These are phyloP conservation scores for Pithys albifrons DNA, from an alignment of 2,113 vertebrate species.

Conservation along the genomic window DNA sequence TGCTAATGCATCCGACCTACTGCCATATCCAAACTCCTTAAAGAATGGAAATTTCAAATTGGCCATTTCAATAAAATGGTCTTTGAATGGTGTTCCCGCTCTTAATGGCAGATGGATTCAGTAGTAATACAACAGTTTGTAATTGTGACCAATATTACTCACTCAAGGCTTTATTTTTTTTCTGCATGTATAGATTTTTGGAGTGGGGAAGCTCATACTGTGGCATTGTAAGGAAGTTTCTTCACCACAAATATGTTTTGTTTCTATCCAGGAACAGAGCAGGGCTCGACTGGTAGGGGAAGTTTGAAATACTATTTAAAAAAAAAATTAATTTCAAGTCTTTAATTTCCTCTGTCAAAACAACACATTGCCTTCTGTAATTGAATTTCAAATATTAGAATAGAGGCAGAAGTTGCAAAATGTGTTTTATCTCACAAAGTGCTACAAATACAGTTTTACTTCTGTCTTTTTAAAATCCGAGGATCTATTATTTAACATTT, in stretches of 20 bases:
- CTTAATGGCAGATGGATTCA: not conserved
- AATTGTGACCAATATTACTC: not conserved
- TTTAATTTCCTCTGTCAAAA: not conserved
- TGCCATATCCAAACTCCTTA: not conserved
- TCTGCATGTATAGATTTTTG: not conserved
- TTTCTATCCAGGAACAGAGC: not conserved
- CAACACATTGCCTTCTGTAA: not conserved
- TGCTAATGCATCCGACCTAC: not conserved
- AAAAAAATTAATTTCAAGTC: not conserved
- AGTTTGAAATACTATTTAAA: not conserved
- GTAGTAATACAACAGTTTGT: not conserved
- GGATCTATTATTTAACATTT: slow-evolving; percentile 21
- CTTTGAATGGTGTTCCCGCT: not conserved
- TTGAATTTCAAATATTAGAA: not conserved
- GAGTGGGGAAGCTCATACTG: not conserved
- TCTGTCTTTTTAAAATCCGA: not conserved
- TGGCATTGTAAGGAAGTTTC: not conserved
- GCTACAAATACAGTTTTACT: not conserved
- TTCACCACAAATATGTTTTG: not conserved
- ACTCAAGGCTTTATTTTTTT: not conserved
- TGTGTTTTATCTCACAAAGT: not conserved
- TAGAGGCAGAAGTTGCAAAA: not conserved
- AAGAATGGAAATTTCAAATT: not conserved
- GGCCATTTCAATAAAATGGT: not conserved
- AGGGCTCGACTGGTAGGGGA: not conserved